Conservation (phyloP, 2,113 vertebrate species). For the Girardinichthys multiradiatus region DNA sequence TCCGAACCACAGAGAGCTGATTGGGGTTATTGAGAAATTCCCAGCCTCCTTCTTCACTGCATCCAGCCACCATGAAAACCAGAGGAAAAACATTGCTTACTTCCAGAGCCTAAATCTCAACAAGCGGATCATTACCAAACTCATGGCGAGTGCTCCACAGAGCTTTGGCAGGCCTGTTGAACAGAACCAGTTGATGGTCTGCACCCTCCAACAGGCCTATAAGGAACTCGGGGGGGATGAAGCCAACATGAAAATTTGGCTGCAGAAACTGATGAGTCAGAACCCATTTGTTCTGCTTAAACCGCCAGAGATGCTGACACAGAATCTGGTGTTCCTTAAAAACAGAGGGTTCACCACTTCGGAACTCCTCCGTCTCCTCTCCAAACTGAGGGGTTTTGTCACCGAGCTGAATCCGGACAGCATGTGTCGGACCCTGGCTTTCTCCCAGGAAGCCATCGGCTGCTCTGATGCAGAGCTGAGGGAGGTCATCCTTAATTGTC, state of each 20-base stretch:
- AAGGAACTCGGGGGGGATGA: constrained; percentile 85
- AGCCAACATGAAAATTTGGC: constrained; percentile 89
- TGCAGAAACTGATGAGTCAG: constrained; percentile 92
- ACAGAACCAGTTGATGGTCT: constrained; percentile 83
- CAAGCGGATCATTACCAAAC: constrained; percentile 88
- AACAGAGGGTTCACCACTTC: constrained; percentile 81
- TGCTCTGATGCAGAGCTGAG: constrained; percentile 84
- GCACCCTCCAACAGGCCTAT: constrained; percentile 83
- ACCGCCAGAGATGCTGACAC: constrained; percentile 73
- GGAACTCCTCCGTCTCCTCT: constrained; percentile 87
- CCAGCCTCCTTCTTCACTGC: constrained; percentile 91
- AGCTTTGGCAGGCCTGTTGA: constrained; percentile 86
- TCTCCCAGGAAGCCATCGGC: constrained; percentile 81
- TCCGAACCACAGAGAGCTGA: constrained; percentile 81
- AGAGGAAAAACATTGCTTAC: constrained; percentile 85
- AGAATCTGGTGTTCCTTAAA: constrained; percentile 86
- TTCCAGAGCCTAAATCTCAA: constrained; percentile 88
- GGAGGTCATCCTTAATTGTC: constrained; percentile 84
- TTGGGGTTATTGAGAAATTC: constrained; percentile 89
- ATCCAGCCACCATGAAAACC: constrained; percentile 79
- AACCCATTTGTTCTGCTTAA: constrained; percentile 91
- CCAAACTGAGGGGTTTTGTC: constrained; percentile 90
- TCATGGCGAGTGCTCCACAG: constrained; percentile 87
- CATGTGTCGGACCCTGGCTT: constrained; percentile 83
- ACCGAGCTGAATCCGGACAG: constrained; percentile 83